Percentiles rank a stretch among this genome's conserved stretches.
These are phyloP conservation scores for Mycteria americana DNA, from an alignment of 2,797 vertebrate species.

Conservation along the genomic window DNA sequence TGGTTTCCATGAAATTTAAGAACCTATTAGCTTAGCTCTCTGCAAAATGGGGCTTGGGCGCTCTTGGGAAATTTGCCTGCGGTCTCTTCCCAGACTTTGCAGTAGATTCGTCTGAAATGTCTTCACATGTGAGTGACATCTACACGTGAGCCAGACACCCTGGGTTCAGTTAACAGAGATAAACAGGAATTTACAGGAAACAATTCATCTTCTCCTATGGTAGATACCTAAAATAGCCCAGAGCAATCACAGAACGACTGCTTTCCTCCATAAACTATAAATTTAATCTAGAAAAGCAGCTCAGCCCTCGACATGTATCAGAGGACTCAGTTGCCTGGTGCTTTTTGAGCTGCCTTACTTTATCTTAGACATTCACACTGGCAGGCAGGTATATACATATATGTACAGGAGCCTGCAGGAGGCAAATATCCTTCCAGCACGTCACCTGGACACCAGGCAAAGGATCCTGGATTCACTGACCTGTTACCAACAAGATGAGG, in stretches of 20 bases:
- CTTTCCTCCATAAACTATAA: conserved; percentile 25
- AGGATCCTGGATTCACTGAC: not conserved
- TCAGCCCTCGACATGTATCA: not conserved
- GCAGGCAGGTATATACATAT: not conserved
- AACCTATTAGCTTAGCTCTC: not conserved
- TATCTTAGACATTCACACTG: not conserved
- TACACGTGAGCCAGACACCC: conserved; percentile 38
- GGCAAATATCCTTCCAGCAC: not conserved
- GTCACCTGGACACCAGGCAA: not conserved
- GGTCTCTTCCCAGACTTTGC: not conserved
- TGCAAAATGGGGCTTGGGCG: not conserved
- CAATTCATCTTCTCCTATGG: conserved; percentile 49
- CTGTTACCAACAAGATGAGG: not conserved
- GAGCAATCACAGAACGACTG: conserved; percentile 18
- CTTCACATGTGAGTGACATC: conserved; percentile 39
- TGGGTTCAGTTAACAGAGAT: conserved; percentile 29
- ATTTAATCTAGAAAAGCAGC: conserved; percentile 20
- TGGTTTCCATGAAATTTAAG: not conserved
- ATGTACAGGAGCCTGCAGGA: not conserved
- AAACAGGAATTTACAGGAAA: conserved; percentile 56
- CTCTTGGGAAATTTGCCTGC: conserved; percentile 5
- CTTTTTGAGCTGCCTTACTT: not conserved
- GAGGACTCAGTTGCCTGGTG: not conserved
- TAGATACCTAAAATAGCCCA: conserved; percentile 34
- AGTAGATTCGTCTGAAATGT: not conserved